A percentile compares a stretch with the other conserved stretches of the same genome.
phyloP scores from a whole-genome alignment of 2,888 invertebrate genomes.

The Heliconius ethilla region DNA sequence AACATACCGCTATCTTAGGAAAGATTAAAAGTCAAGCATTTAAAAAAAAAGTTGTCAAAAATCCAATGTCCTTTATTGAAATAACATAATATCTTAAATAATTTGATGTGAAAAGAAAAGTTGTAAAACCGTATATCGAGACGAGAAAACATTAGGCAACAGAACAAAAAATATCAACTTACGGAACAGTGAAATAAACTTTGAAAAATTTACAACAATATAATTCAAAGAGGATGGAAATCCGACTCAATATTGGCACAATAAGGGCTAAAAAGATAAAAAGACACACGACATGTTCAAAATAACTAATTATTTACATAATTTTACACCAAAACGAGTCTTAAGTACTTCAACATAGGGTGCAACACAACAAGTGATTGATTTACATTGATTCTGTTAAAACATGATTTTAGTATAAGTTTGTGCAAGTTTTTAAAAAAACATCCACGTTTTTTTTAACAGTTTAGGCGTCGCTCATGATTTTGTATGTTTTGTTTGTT shows the following conservation, averaged over 20 bases:
- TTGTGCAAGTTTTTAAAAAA: constrained; percentile 43
- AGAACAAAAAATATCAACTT: constrained; percentile 25
- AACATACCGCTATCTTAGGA: background rate
- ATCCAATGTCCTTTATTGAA: constrained; percentile 27
- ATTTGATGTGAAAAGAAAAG: constrained; percentile 24
- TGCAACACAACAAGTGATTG: constrained; percentile 52
- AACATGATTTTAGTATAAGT: constrained; percentile 36
- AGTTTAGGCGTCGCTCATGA: constrained; percentile 28
- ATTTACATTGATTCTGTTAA: constrained; percentile 24
- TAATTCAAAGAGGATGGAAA: constrained; percentile 36
- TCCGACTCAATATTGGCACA: constrained; percentile 52
- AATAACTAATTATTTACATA: constrained; percentile 12
- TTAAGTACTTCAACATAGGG: constrained; percentile 49
- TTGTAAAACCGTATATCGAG: constrained; percentile 29
- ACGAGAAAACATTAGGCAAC: constrained; percentile 21
- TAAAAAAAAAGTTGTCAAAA: constrained; percentile 16
- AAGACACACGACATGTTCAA: constrained; percentile 33
- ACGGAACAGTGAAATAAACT: constrained; percentile 56
- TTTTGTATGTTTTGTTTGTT: constrained; percentile 33
- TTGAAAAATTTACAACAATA: constrained; percentile 56
- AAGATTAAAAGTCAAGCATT: constrained; percentile 23
- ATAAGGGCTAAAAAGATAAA: constrained; percentile 42
- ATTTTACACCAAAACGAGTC: constrained; percentile 38
- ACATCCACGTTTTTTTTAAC: constrained; percentile 5
- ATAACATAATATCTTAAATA: constrained; percentile 31